Conservation (phyloP, 1,140 invertebrate genomes). For the Sitophilus oryzae region DNA sequence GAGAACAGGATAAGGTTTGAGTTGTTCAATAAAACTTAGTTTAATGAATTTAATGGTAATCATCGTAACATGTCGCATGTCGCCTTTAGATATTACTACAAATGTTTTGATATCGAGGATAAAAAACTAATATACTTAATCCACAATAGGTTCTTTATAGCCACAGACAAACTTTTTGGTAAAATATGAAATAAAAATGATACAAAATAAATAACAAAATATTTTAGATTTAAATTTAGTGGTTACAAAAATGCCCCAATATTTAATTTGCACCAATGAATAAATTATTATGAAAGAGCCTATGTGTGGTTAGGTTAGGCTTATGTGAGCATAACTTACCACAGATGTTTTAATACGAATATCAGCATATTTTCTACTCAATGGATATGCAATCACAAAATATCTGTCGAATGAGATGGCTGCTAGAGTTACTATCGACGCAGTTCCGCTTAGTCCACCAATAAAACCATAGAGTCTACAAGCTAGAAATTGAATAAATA, state of each 20-base stretch:
- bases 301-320: no score
- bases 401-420: slow-evolving; percentile 67
- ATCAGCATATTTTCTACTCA: slow-evolving; percentile 58
- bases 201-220: no score
- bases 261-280: not conserved
- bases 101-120: no score
- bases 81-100: no score
- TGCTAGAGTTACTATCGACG: slow-evolving; percentile 63
- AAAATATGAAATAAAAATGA: no score
- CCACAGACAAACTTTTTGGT: no score
- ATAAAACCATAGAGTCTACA: slow-evolving; percentile 66
- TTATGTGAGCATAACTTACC: slow-evolving; percentile 53
- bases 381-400: slow-evolving; percentile 63
- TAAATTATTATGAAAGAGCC: not conserved
- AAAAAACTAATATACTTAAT: no score
- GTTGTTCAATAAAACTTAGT: no score
- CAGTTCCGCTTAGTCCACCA: slow-evolving; percentile 64
- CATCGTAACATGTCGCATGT: no score
- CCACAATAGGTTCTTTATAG: no score
- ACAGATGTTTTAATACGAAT: slow-evolving; percentile 57
- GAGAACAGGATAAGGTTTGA: no score
- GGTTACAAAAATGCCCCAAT: not conserved
- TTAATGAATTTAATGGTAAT: no score
- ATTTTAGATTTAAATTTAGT: not conserved
- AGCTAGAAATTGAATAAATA: slow-evolving; percentile 47